Percentiles rank a stretch among this genome's conserved stretches.
Conservation (phyloP, 64 coral and sea anemone species). For the Montipora sp. region DNA sequence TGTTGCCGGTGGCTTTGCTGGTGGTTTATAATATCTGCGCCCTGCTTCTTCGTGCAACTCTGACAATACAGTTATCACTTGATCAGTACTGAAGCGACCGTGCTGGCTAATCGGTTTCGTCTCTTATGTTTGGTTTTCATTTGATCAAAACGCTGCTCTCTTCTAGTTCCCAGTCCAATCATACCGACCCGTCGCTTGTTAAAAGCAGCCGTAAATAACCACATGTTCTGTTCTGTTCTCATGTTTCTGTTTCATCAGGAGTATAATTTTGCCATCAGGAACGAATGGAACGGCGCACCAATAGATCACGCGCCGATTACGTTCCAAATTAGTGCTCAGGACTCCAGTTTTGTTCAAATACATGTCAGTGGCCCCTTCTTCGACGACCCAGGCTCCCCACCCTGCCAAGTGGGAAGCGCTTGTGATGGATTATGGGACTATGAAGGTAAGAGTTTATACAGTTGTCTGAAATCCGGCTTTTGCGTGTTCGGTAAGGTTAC, state of each 20-base stretch:
- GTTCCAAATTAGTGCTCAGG: constrained; percentile 75
- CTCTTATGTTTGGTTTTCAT: no score
- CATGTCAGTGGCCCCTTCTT: constrained; percentile 79
- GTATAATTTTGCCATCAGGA: constrained; percentile 71
- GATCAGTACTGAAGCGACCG: no score
- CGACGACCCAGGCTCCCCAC: constrained; percentile 72
- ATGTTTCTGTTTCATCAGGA: constrained; percentile 34
- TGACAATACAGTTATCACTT: no score
- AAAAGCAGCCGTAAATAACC: neutral
- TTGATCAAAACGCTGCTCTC: no score
- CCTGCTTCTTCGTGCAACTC: no score
- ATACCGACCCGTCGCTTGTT: no score
- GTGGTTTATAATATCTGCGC: no score
- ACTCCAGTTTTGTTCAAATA: constrained; percentile 60
- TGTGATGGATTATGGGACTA: constrained; percentile 83
- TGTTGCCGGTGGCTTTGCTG: neutral
- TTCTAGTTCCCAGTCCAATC: no score
- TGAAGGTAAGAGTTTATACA: constrained; percentile 61
- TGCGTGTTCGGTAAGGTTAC: no score
- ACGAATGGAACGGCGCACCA: constrained; percentile 73
- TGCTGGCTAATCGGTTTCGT: no score
- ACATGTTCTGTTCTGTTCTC: neutral
- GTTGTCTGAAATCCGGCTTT: no score
- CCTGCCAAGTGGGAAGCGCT: constrained; percentile 63
- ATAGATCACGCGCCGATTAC: constrained; percentile 71